Evolutionary conservation across 2,888 invertebrate species (phyloP), one percentile per base, ranked within the genome.

Genomic region (Carcina quercana): DNA sequence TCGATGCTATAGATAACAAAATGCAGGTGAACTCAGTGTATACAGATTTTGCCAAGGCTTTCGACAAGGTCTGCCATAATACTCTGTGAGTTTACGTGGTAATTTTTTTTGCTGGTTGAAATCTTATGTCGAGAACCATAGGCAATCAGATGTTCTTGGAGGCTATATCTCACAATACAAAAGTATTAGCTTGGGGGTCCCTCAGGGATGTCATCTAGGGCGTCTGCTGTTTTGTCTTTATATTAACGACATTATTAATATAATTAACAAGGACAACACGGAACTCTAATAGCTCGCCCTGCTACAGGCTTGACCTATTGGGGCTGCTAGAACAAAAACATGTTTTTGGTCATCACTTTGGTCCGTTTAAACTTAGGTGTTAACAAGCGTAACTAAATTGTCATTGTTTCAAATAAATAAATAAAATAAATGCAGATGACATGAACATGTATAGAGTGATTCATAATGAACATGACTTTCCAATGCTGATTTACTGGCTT

Each of bases 1-100:
- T 40, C 12, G 20, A 34, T 14, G 35, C 35, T 8, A 37, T 42
- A 33, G 33, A 42, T 15, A 4, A 25, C 2, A 15, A 25, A 8
- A 15, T 8, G 7, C 34, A 32, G 10, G 29, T 42, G n/a, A 13
- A 25, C 13, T 11, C 25, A 4, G 25, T 25, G 12, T 25, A 25
- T 12, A 25, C 25, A 4, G 25, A 25, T 25, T 25, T 25, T 25
- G 11, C 25, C 3, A 25, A 25, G 25, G 25, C 25, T 12, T 25
- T 25, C 19, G 34, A 38, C 12, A 34, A 35, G 28, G 30, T 35
- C 13, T 32, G 28, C 15, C 32, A 28, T 13, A 22, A 35, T n/a
- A 24, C 24, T 13, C 8, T 28, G 13, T 25, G 6, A 13, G 25
- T 25, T 13, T 25, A 13, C 25, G 13, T 25, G 25, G 13, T 5